phyloP scores from a whole-genome alignment of 2,113 vertebrate species.

The Syngnathus floridae region DNA sequence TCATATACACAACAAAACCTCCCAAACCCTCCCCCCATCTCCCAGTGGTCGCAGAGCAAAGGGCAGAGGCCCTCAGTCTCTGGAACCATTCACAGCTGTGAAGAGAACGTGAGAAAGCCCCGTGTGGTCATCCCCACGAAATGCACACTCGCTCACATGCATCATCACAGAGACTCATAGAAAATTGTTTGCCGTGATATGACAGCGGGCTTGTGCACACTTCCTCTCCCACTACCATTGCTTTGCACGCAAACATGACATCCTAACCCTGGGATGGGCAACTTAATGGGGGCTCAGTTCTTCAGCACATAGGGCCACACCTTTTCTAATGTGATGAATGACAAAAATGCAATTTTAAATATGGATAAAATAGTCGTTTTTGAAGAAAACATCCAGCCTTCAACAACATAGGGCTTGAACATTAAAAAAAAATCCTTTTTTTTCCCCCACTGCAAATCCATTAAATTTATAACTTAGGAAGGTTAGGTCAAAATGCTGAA shows the following conservation, averaged over 20 bases:
- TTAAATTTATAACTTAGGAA: too few relatives aligned
- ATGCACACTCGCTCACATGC: conserved; percentile 33
- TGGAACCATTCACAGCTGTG: conserved; percentile 70
- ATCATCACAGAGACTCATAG: conserved; percentile 31
- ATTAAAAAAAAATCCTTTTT: too few relatives aligned
- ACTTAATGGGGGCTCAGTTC: too few relatives aligned
- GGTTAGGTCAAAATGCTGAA: too few relatives aligned
- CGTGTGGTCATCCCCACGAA: conserved; percentile 65
- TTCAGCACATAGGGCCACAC: too few relatives aligned
- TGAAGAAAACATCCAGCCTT: too few relatives aligned
- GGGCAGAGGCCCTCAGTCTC: conserved; percentile 56
- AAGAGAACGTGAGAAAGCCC: conserved; percentile 74
- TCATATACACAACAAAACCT: not conserved
- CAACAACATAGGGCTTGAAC: too few relatives aligned
- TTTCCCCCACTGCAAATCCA: too few relatives aligned
- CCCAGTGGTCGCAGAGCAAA: conserved; percentile 55
- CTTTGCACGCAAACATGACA: conserved; percentile 6
- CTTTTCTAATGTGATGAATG: too few relatives aligned
- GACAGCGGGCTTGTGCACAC: conserved; percentile 40
- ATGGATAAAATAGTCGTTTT: too few relatives aligned
- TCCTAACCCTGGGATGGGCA: not conserved
- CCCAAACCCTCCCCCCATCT: conserved; percentile 10
- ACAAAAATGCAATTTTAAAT: too few relatives aligned
- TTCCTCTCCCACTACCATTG: conserved; percentile 49
- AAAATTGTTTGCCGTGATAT: conserved; percentile 51